Evolutionary conservation across 2,113 vertebrate species (phyloP), one percentile per base, ranked within the genome.

Genomic region (Eptesicus fuscus): DNA sequence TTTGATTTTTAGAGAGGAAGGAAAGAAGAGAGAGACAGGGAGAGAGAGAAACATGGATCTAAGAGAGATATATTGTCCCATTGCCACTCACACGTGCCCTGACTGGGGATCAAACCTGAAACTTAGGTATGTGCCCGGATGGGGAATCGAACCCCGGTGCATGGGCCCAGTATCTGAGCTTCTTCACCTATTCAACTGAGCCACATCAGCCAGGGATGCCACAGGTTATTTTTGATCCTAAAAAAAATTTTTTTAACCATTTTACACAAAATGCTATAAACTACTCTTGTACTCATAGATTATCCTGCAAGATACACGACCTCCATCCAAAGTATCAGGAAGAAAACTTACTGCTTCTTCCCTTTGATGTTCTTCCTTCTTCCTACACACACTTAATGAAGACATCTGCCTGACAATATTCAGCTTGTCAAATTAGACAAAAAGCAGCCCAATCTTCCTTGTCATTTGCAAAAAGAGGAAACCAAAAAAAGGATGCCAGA

Each of bases 361-460:
- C 51, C 77, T 94, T 73, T 49, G 23, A 83, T 92, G 32, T 10
- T 53, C 59, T 67, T 90, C 8, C 35, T 20, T 76, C 86, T 96
- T 95, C 86, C 73, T 94, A 83, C 94, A 89, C 80, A 89, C 74
- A 59, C 35, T 80, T 95, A 86, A 94, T 89, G 91, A 86, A 96
- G 93, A 94, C 79, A 76, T 97, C 88, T 95, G 91, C 86, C 70
- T 95, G 69, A 91, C 83, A 93, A 88, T 59, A 93, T 40, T 93
- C 88, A 95, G 20, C 74, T 93, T 83, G 40, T 96, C 91, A 92
- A 90, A 89, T 80, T 63, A 88, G 78, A 91, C 49, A 92, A 92
- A 74, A 87, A 92, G 93, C 47, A 91, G 20, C 35, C 82, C 86
- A 94, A 87, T 93, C 71, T 96, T 69, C 76, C 95, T 96, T 89